Conservation (phyloP, 2,888 invertebrate genomes). For the Penaeus monodon region DNA sequence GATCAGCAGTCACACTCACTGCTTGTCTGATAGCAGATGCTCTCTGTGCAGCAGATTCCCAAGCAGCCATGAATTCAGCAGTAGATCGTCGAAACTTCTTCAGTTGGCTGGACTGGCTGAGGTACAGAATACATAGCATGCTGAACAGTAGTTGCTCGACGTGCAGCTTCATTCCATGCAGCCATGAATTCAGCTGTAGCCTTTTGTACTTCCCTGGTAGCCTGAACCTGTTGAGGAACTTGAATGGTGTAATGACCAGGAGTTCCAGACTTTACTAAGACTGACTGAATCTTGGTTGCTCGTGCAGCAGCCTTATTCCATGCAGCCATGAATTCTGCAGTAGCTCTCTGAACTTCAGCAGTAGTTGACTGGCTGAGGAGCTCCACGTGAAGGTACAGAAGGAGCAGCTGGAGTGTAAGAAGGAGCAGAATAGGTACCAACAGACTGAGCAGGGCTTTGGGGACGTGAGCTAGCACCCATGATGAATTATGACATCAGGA, state of each 20-base stretch:
- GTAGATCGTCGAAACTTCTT: slow-evolving; percentile 6
- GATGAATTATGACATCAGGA: neutral
- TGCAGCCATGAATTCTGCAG: slow-evolving; percentile 49
- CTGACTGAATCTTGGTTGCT: slow-evolving; percentile 21
- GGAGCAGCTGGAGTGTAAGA: slow-evolving; percentile 6
- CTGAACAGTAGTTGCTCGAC: slow-evolving; percentile 37
- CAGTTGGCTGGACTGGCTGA: slow-evolving; percentile 12
- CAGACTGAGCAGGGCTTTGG: too few relatives aligned
- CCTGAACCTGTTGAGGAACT: slow-evolving; percentile 23
- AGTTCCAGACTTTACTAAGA: slow-evolving; percentile 5
- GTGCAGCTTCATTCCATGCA: slow-evolving; percentile 42
- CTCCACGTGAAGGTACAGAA: slow-evolving; percentile 5
- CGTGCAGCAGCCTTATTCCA: slow-evolving; percentile 40
- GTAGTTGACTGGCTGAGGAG: slow-evolving; percentile 34
- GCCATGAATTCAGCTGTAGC: slow-evolving; percentile 29
- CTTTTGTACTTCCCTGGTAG: slow-evolving; percentile 40
- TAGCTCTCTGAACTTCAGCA: slow-evolving; percentile 39
- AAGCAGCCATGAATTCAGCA: slow-evolving; percentile 42
- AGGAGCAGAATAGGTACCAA: neutral
- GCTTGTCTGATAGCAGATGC: slow-evolving; percentile 27
- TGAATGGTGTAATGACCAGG: slow-evolving; percentile 22
- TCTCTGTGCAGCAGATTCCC: slow-evolving; percentile 34
- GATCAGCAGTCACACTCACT: too few relatives aligned
- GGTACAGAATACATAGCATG: slow-evolving; percentile 35
- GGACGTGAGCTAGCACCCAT: too few relatives aligned